Base-by-base conservation (phyloP, 2,888 invertebrate genomes). In the Microchrysa polita region DNA sequence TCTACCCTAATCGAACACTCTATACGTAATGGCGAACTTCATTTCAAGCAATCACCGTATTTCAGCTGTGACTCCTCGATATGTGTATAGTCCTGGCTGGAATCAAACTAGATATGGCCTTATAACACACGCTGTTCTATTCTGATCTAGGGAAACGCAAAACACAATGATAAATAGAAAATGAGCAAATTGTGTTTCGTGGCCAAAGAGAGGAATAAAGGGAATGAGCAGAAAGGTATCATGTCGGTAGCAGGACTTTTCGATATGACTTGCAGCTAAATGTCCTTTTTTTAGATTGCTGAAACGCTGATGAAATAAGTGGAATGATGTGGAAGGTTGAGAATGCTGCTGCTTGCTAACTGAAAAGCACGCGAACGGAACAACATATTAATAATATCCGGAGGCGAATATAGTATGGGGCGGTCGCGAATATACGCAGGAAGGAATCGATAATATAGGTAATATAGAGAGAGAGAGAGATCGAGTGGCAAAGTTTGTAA, bases 91-190 rank as follows among this genome's bases (percentile, higher is more conserved):
- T 61, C 40, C 34, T 34, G 23, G 61, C 34, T 34, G 23, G 61
- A 14, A 16, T 23, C 12, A n/a, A 22, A 14, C 59, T 59, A 20
- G 5, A 20, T 61, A 40, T n/a, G n/a, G n/a, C n/a, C n/a, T n/a
- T n/a, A n/a, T n/a, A n/a, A n/a, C n/a, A n/a, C n/a, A n/a, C n/a
- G 61, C n/a, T 59, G n/a, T 22, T 22, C 59, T 16, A 61, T 61
- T 20, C 22, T 18, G 34, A 14, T 44, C 22, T n/a, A n/a, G 57
- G 20, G 67, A 7, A 34, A 34, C 27, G n/a, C n/a, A n/a, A n/a
- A 69, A 57, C 67, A 74, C 72, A 74, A 74, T 72, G 67, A 74
- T 74, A 74, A 74, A 74, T 74, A 72, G 74, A 74, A 72, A 74
- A 74, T 74, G 67, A 72, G 72, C 72, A 74, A 74, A 74, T 74